Conservation (phyloP, 2,113 vertebrate genomes). For the Sprattus sprattus region DNA sequence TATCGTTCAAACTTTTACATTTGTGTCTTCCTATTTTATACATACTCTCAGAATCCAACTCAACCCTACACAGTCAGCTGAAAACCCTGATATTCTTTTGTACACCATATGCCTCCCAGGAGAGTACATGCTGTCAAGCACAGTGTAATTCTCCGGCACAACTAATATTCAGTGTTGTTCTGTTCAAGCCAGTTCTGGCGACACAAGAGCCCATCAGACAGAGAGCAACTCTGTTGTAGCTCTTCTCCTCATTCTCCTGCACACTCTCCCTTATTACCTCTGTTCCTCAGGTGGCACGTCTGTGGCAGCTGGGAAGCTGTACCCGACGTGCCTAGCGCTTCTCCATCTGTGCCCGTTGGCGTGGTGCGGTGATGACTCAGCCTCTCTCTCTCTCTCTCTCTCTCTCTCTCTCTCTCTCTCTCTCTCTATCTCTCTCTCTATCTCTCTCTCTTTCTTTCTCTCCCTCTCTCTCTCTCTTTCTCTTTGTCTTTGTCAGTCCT, state of each 20-base stretch:
- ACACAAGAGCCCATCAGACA: not conserved
- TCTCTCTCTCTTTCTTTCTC: not conserved
- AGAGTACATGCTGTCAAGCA: not conserved
- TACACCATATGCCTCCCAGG: not conserved
- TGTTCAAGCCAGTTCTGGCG: not conserved
- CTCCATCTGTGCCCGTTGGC: not conserved
- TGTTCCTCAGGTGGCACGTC: slow-evolving; percentile 4
- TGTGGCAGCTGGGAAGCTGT: not conserved
- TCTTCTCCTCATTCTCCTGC: not conserved
- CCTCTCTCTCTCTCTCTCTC: slow-evolving; percentile 1
- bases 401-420: not conserved
- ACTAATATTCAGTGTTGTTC: not conserved
- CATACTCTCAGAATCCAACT: not conserved
- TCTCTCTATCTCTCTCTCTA: not conserved
- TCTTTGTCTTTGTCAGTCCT: not conserved
- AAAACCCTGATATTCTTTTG: not conserved
- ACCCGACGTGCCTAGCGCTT: not conserved
- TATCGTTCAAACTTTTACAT: not conserved
- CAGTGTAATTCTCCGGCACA: not conserved
- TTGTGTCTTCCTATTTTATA: not conserved
- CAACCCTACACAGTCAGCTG: not conserved
- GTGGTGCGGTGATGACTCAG: not conserved
- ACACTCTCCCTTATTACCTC: not conserved
- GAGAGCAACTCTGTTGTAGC: not conserved
- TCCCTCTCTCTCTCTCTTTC: not conserved